Evolutionary conservation across 2,797 vertebrate genomes (phyloP), one percentile per base, ranked within the genome.

Genomic region (Botia kubotai): DNA sequence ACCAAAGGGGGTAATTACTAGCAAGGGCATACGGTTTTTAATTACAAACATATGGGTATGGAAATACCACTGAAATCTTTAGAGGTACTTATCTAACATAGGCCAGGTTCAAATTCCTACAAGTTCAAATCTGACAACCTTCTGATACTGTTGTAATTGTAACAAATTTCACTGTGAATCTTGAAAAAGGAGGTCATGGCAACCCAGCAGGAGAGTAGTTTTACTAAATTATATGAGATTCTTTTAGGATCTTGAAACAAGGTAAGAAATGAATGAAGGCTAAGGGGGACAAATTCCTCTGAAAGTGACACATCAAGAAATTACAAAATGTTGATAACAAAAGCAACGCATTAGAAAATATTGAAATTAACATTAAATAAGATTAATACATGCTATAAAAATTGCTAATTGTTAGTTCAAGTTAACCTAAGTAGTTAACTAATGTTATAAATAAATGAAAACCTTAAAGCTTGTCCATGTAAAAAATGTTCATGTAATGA

Each of bases 1-100:
- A 63, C 79, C 23, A 74, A 55, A 82, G 83, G 84, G 43, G 85
- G 84, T 78, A 79, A 82, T 86, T 67, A 79, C 57, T 76, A 88
- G 50, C 85, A 86, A 86, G 72, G 85, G 72, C 33, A 77, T 21
- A 66, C 69, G 57, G 83, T 50, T 48, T 68, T 73, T 80, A 75
- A 82, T 84, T 65, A 71, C 29, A 80, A 78, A 71, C 77, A 76
- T 57, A 72, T 66, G 63, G 65, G 23, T 36, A 69, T n/a, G 70
- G 53, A 74, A 77, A 43, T 53, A 23, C 43, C 36, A 19, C 55
- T 7, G 23, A 60, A 70, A 68, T 78, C 23, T 78, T 53, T 50
- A 21, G 23, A 43, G 10, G 43, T 29, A 5, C 46, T 43, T 55
- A 23, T 57, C 16, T 6, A 77, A 57, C 11, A 14, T 48, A 76